Conservation (phyloP, 2,113 vertebrate genomes). For the Entosphenus tridentatus region DNA sequence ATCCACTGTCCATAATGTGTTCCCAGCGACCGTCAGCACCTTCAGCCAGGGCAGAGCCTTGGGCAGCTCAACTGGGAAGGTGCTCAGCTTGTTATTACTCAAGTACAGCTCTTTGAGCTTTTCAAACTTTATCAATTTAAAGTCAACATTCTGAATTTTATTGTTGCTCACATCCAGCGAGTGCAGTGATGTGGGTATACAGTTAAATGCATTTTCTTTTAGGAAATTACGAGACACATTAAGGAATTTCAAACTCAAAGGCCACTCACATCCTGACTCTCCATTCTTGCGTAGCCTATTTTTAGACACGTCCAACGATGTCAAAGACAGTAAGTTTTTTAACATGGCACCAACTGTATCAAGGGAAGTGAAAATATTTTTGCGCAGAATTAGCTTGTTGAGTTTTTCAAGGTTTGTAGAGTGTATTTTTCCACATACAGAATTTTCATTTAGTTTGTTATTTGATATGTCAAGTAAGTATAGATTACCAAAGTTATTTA, state of each 20-base stretch:
- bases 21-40: constrained; percentile 27
- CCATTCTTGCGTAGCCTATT: constrained; percentile 35
- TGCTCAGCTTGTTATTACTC: constrained; percentile 11
- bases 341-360: constrained; percentile 14
- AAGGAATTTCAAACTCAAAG: constrained; percentile 25
- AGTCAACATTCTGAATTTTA: constrained; percentile 29
- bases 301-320: constrained; percentile 33
- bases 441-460: constrained; percentile 23
- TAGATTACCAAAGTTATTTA: constrained; percentile 22
- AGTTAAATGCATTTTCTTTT: constrained; percentile 20
- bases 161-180: constrained; percentile 36
- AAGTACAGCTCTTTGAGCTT: constrained; percentile 40
- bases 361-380: constrained; percentile 25
- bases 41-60: no score
- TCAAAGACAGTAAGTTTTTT: constrained; percentile 24
- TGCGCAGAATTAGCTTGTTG: constrained; percentile 22
- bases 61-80: no score
- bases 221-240: constrained; percentile 39
- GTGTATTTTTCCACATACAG: not conserved
- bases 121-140: constrained; percentile 24
- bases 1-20: constrained; percentile 30
- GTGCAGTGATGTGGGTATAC: constrained; percentile 32
- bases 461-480: not conserved
- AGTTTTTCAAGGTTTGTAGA: constrained; percentile 24
- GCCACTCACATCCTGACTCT: constrained; percentile 29